phyloP scores from a whole-genome alignment of 2,797 vertebrate genomes.

The Enteromius argenteus region DNA sequence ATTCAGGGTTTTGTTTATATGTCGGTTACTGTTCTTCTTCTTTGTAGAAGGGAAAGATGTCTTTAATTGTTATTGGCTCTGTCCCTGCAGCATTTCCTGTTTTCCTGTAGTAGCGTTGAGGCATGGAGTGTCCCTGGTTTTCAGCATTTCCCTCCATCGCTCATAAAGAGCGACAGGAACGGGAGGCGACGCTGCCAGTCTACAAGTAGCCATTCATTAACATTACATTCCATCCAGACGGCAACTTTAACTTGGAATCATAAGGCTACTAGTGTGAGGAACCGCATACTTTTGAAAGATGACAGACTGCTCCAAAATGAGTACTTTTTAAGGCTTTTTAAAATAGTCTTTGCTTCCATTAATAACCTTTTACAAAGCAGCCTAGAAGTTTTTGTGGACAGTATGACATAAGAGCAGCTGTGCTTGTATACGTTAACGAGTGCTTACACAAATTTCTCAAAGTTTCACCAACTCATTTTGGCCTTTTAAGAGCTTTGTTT shows the following conservation, averaged over 20 bases:
- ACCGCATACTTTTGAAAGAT: constrained; percentile 10
- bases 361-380: constrained; percentile 14
- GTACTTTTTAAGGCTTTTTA: not conserved
- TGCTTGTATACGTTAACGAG: constrained; percentile 8
- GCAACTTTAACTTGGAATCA: constrained; percentile 30
- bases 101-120: constrained; percentile 13
- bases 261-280: constrained; percentile 20
- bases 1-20: not conserved
- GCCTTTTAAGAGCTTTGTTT: not conserved
- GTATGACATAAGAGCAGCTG: not conserved
- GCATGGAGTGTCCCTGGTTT: constrained; percentile 4
- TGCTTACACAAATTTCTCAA: not conserved
- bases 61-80: constrained; percentile 34
- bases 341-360: constrained; percentile 6
- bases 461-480: constrained; percentile 10
- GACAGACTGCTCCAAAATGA: constrained; percentile 26
- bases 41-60: not conserved
- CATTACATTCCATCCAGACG: constrained; percentile 42
- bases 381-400: not conserved
- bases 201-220: constrained; percentile 35
- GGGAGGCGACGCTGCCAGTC: constrained; percentile 24
- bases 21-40: not conserved
- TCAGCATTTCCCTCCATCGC: constrained; percentile 45
- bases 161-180: constrained; percentile 23
- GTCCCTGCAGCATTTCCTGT: constrained; percentile 48